Conservation (phyloP, 2,888 invertebrate species). For the Orchesellides sinensis region DNA sequence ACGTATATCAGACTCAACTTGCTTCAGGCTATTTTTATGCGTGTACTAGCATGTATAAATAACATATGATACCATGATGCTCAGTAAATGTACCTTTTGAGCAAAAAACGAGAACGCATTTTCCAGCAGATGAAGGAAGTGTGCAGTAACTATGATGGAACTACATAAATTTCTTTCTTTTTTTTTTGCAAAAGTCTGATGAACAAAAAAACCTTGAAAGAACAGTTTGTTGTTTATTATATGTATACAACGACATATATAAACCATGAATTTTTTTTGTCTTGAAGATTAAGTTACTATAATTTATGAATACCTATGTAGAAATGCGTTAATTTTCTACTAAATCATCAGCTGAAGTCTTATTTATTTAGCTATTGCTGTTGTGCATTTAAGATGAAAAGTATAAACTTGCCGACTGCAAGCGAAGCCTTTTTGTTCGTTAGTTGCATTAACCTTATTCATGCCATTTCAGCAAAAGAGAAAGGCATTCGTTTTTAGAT, state of each 20-base stretch:
- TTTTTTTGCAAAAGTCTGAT: not conserved
- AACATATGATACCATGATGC: too few species aligned
- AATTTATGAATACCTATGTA: not conserved
- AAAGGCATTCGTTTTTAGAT: not conserved
- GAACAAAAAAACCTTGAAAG: not conserved
- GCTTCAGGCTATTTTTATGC: conserved; percentile 4
- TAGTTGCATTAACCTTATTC: not conserved
- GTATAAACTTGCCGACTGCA: not conserved
- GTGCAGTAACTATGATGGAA: not conserved
- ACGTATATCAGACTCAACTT: not conserved
- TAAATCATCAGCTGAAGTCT: not conserved
- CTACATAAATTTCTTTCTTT: not conserved
- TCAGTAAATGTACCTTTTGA: not conserved
- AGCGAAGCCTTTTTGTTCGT: not conserved
- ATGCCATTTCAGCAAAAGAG: not conserved
- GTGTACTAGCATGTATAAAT: not conserved
- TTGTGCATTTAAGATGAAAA: not conserved
- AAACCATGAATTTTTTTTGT: too few species aligned
- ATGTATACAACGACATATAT: not conserved
- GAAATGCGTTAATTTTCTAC: not conserved
- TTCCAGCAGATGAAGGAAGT: not conserved
- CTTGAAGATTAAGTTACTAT: not conserved
- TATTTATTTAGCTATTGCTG: too few species aligned
- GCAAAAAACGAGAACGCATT: not conserved
- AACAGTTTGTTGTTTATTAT: not conserved